Evolutionary conservation across 2,113 vertebrate genomes (phyloP), one percentile per base, ranked within the genome.

Genomic region (Oryzias javanicus): DNA sequence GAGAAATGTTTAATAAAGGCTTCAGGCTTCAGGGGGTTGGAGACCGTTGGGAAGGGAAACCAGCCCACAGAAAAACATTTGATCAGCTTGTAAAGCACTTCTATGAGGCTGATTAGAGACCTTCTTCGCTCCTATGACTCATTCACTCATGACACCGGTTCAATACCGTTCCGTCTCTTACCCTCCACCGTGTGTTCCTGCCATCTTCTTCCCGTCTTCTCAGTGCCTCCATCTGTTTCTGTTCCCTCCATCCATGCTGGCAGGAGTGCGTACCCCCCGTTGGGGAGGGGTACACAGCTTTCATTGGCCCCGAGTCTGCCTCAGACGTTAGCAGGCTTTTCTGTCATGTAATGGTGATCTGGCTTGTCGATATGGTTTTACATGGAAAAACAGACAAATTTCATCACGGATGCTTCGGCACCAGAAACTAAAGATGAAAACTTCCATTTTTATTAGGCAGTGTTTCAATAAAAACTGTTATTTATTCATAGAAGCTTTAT

Each of bases 171-270:
- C 22, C 41, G 25, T 67, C 57, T 71, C 76, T 72, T 57, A 46
- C 69, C 76, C 74, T 57, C 47, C 57, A 42, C 55, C 49, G 53
- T 64, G 49, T 57, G 52, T 51, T 52, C 64, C 62, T 51, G 74
- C 76, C 80, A 56, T 76, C 67, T 59, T 76, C 67, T 59, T 57
- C 44, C 56, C 22, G 0, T 72, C 67, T 60, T 76, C 74, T 62
- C 54, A 48, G 15, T 64, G 35, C 70, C 70, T 76, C 85, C 78
- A 84, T 87, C 83, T 86, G 80, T 79, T 71, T 58, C 56, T 57
- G 18, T 75, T 79, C 64, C 52, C 57, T 60, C n/a, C 63, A 55
- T 76, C 56, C 65, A 19, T 47, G 66, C 54, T 75, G 72, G 49
- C 74, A 66, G 50, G 50, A 35, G 49, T 41, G 17, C 27, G 14